phyloP scores from a whole-genome alignment of 2,888 invertebrate genomes.

The Trichogramma dendrolimi region DNA sequence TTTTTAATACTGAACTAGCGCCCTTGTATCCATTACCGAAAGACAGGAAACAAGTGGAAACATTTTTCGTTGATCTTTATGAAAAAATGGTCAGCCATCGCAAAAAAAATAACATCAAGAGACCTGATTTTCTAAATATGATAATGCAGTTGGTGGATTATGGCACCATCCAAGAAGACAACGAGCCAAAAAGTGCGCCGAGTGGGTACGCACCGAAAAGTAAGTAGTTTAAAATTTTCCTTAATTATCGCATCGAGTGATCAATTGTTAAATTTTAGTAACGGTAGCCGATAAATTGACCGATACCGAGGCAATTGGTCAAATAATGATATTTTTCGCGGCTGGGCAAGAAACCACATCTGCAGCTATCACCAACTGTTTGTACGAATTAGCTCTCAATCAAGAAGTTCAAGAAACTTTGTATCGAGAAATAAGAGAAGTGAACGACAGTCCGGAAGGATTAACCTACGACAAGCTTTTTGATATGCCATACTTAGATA shows the following conservation, averaged over 20 bases:
- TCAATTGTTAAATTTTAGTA: slow-evolving; percentile 7
- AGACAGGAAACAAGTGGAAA: slow-evolving; percentile 27
- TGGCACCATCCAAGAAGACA: slow-evolving; percentile 19
- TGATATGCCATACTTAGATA: slow-evolving; percentile 53
- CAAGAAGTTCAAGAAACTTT: slow-evolving; percentile 47
- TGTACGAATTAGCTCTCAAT: slow-evolving; percentile 51
- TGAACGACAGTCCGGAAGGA: slow-evolving; percentile 41
- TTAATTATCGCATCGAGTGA: background rate
- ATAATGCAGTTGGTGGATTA: slow-evolving; percentile 39
- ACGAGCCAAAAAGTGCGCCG: background rate
- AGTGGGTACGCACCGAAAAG: background rate
- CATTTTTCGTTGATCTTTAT: slow-evolving; percentile 42
- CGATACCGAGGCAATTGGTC: slow-evolving; percentile 49
- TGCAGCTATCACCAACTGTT: slow-evolving; percentile 50
- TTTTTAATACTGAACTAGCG: slow-evolving; percentile 31
- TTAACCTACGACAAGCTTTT: slow-evolving; percentile 48
- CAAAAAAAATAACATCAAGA: slow-evolving; percentile 35
- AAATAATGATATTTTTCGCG: slow-evolving; percentile 51
- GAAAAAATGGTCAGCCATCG: slow-evolving; percentile 38
- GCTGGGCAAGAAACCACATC: slow-evolving; percentile 55
- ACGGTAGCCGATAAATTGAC: slow-evolving; percentile 36
- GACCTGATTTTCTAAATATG: slow-evolving; percentile 42
- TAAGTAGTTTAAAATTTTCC: background rate
- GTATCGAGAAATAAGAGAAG: slow-evolving; percentile 44
- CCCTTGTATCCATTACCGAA: slow-evolving; percentile 26